These are phyloP conservation scores for Lepidonotus clava DNA, from an alignment of 2,888 invertebrate species.

Conservation along the genomic window DNA sequence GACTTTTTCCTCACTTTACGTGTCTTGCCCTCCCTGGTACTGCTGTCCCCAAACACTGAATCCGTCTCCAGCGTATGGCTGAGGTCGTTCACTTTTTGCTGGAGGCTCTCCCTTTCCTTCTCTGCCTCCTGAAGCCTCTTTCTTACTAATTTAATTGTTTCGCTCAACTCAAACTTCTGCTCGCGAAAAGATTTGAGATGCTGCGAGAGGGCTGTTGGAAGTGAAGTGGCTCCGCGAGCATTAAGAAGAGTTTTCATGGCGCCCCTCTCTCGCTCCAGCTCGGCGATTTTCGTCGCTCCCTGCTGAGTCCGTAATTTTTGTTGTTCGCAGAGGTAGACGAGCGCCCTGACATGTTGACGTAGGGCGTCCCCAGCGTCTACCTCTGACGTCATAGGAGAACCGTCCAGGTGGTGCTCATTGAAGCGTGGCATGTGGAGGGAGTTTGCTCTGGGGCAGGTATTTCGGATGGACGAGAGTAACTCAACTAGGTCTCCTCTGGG, in stretches of 20 bases:
- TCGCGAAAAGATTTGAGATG: conserved; percentile 3
- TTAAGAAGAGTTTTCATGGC: conserved; percentile 16
- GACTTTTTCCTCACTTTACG: neutral
- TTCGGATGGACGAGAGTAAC: conserved; percentile 27
- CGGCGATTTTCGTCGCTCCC: neutral
- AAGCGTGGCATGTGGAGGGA: conserved; percentile 26
- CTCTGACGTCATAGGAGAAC: too few species aligned
- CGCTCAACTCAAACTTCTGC: conserved; percentile 20
- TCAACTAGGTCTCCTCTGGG: neutral
- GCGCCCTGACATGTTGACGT: neutral
- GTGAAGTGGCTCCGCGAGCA: neutral
- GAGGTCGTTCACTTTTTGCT: neutral
- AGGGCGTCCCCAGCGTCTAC: neutral
- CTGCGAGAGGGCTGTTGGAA: neutral
- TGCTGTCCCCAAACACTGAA: neutral
- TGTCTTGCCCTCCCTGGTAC: neutral
- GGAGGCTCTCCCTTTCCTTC: neutral
- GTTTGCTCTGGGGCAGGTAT: neutral
- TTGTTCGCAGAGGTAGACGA: neutral
- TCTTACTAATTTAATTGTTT: neutral
- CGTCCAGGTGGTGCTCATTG: neutral
- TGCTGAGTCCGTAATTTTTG: neutral
- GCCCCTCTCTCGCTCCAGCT: conserved; percentile 25
- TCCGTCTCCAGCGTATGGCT: neutral
- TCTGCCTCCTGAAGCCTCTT: neutral